These are phyloP conservation scores for Varroa destructor DNA, from an alignment of 1,140 invertebrate genomes.

Conservation along the genomic window DNA sequence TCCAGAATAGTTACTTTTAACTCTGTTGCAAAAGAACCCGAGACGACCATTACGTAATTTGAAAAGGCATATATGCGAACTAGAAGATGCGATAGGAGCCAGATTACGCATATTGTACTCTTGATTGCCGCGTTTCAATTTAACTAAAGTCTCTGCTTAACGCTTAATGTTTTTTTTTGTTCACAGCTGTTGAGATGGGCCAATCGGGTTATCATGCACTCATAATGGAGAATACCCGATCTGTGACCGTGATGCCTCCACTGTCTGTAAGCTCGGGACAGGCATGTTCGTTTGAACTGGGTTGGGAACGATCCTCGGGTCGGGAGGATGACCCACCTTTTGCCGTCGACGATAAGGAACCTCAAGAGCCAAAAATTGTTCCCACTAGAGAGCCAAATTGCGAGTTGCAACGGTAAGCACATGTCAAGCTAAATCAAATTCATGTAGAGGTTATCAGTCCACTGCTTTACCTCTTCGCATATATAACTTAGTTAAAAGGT, in stretches of 20 bases:
- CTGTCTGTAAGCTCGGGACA: constrained; percentile 7
- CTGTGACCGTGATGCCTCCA: constrained; percentile 26
- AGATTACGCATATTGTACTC: too few relatives aligned
- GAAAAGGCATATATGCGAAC: too few relatives aligned
- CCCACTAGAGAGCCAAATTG: constrained; percentile 21
- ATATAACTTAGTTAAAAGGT: too few relatives aligned
- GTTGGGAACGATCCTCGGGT: constrained; percentile 5
- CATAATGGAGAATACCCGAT: constrained; percentile 25
- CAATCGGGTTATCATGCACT: constrained; percentile 24
- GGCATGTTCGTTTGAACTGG: constrained; percentile 20
- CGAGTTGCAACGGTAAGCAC: constrained; percentile 3
- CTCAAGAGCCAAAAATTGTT: constrained; percentile 13
- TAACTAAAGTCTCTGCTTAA: neutral
- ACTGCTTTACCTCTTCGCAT: too few relatives aligned
- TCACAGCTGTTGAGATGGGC: constrained; percentile 12
- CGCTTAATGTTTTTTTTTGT: neutral
- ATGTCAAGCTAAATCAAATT: too few relatives aligned
- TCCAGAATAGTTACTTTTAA: too few relatives aligned
- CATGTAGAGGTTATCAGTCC: too few relatives aligned
- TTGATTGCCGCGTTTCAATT: too few relatives aligned
- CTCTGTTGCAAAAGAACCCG: too few relatives aligned
- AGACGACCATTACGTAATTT: too few relatives aligned
- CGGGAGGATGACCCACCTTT: constrained; percentile 25
- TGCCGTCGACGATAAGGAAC: constrained; percentile 26
- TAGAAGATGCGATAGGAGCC: too few relatives aligned